A percentile compares a stretch with the other conserved stretches of the same genome.
phyloP scores from a whole-genome alignment of 2,797 vertebrate species.

The Takifugu rubripes region DNA sequence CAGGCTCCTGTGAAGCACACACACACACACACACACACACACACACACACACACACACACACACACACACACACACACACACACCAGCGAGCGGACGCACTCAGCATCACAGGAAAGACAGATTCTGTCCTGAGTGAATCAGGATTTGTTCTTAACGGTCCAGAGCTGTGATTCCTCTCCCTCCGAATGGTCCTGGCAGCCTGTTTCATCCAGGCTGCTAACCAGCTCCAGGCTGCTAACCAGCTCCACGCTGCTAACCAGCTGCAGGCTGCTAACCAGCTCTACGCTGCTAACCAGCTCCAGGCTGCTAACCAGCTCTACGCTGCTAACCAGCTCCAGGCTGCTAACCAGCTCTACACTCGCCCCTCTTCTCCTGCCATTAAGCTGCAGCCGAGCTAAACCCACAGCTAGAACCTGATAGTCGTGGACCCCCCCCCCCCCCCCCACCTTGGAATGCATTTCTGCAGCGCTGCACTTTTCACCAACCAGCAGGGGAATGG shows the following conservation, averaged over 20 bases:
- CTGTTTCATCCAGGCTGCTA: conserved; percentile 66
- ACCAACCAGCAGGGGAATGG: conserved; percentile 68
- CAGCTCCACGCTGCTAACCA: conserved; percentile 56
- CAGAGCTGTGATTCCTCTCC: conserved; percentile 55
- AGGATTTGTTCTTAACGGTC: conserved; percentile 53
- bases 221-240: conserved; percentile 69
- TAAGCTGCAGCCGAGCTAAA: conserved; percentile 66
- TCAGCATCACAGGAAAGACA: conserved; percentile 58
- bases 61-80: conserved; percentile 40
- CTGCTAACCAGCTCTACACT: conserved; percentile 70
- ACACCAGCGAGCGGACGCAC: conserved; percentile 23
- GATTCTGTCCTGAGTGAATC: conserved; percentile 60
- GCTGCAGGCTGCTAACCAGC: too few species aligned
- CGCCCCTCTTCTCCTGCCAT: conserved; percentile 70
- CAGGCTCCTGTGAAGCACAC: conserved; percentile 49
- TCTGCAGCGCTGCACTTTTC: conserved; percentile 78
- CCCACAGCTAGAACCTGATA: conserved; percentile 79
- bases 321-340: too few species aligned
- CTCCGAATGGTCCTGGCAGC: conserved; percentile 57
- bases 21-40: conserved; percentile 25
- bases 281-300: too few species aligned
- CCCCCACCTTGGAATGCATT: conserved; percentile 72
- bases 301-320: too few species aligned
- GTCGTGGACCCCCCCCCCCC: conserved; percentile 75
- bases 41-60: conserved; percentile 26